A percentile compares a stretch with the other conserved stretches of the same genome.
These are phyloP conservation scores for Conus betulinus DNA, from an alignment of 1,140 invertebrate species.

Conservation along the genomic window DNA sequence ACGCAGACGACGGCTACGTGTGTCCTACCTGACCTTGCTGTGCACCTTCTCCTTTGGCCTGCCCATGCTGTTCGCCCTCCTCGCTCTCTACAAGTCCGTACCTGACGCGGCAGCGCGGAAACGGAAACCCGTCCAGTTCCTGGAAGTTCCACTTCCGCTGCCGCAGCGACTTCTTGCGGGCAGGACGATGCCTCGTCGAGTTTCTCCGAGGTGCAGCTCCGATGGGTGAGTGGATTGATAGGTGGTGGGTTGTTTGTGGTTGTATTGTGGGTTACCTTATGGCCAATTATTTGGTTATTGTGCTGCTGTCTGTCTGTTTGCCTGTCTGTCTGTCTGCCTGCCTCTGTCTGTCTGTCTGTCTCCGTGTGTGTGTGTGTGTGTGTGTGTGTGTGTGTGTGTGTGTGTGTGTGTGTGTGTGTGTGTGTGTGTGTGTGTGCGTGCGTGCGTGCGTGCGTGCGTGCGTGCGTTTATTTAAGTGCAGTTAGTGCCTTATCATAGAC, in stretches of 20 bases:
- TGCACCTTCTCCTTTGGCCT: conserved; percentile 40
- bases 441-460: too few relatives aligned
- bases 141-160: background rate
- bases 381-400: too few relatives aligned
- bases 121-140: conserved; percentile 9
- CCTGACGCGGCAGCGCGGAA: background rate
- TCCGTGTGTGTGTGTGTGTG: too few relatives aligned
- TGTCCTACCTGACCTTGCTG: conserved; percentile 53
- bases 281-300: too few relatives aligned
- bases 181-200: conserved; percentile 23
- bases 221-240: conserved; percentile 42
- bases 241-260: too few relatives aligned
- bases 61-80: conserved; percentile 39
- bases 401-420: too few relatives aligned
- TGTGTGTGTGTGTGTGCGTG: too few relatives aligned
- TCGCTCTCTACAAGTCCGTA: conserved; percentile 38
- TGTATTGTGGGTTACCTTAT: background rate
- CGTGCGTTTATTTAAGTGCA: too few relatives aligned
- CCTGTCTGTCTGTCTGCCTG: too few relatives aligned
- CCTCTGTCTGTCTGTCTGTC: too few relatives aligned
- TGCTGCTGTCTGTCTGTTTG: too few relatives aligned
- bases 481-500: too few relatives aligned
- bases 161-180: background rate
- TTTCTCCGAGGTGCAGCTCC: conserved; percentile 51
- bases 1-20: conserved; percentile 52